Base-by-base conservation (phyloP, 2,888 invertebrate genomes). In the Drosophila stalkeri region DNA sequence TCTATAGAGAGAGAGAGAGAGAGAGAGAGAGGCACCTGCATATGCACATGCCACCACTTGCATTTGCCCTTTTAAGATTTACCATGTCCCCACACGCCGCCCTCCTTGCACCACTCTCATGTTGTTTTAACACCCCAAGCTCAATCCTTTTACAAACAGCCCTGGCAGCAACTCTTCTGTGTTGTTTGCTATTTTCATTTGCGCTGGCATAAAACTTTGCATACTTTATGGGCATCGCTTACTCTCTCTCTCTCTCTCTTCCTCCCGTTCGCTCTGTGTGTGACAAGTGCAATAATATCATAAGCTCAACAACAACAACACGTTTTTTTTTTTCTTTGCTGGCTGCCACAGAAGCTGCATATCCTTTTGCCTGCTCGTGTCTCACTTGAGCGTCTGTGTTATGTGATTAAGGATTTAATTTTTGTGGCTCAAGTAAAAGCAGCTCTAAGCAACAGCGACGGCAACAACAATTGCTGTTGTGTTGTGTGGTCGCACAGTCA, bases 391-490 rank as follows among this genome's bases (percentile, higher is more conserved):
- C 64, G 59, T 77, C 75, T 76, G 72, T 75, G 78, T 82, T 86
- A 89, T 89, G 88, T 90, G 90, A 90, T 90, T 89, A 90, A 82
- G 89, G 80, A 84, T 86, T 80, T 77, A 82, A 84, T 88, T 84
- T 76, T 77, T 84, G 74, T 44, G 77, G 74, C 69, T 51, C 57
- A 66, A 68, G 55, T 51, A 55, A 72, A 72, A 57, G 49, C 59
- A 39, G n/a, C 44, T 35, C 44, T 0, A 31, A 18, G 49, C n/a
- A 31, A 31, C 49, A 23, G 27, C 47, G 16, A 31, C 49, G 27
- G 27, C 31, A 23, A 18, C 23, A 33, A 16, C 9, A 14, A 52
- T 66, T 51, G 35, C n/a, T 23, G 46, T 55, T 55, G 47, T 64
- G 51, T 47, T 55, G 54, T 64, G 51, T 54, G 59, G 64, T 9